Percentiles rank a stretch among this genome's conserved stretches.
Conservation (phyloP, 1,140 invertebrate genomes). For the Yoshiicerus persimilis region DNA sequence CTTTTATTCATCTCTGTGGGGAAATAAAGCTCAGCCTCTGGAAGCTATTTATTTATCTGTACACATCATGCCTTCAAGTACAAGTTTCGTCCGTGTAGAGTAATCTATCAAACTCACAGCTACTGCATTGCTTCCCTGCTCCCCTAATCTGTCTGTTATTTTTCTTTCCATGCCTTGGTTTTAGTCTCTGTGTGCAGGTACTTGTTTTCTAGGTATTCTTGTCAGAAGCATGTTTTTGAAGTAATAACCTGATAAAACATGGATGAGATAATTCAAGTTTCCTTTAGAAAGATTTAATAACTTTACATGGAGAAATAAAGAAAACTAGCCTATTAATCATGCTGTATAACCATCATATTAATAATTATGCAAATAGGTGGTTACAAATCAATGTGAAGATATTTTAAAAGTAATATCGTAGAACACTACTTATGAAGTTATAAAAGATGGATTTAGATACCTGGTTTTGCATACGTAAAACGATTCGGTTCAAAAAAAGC, state of each 20-base stretch:
- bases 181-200: background rate
- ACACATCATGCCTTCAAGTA: background rate
- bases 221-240: no score
- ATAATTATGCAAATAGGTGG: background rate
- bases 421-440: no score
- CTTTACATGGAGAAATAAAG: background rate
- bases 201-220: background rate
- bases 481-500: no score
- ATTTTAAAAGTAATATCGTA: no score
- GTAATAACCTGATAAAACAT: background rate
- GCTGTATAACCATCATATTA: background rate
- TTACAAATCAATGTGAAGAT: no score
- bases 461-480: no score
- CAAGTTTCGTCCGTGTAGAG: background rate
- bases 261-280: background rate
- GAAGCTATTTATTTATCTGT: background rate
- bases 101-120: constrained; percentile 22
- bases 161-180: background rate
- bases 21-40: background rate
- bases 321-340: background rate
- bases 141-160: background rate
- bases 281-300: background rate
- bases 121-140: background rate
- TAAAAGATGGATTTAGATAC: no score
- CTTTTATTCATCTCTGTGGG: background rate